Evolutionary conservation across 2,888 invertebrate species (phyloP), one percentile per base, ranked within the genome.

Genomic region (Archips xylosteana): DNA sequence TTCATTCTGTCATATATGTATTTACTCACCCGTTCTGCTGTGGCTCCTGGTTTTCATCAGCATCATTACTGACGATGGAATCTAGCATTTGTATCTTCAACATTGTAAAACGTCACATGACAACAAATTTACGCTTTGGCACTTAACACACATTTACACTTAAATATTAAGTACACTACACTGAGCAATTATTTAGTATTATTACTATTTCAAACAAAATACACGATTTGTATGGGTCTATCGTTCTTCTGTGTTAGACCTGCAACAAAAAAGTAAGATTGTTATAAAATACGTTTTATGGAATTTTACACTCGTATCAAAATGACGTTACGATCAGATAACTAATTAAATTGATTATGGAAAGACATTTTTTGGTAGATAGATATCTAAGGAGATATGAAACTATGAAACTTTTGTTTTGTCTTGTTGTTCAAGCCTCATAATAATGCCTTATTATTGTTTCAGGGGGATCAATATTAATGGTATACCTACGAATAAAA

Each of bases 31-130:
- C 93, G 84, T 91, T 91, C 51, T 85, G 89, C 78, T 91, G 91
- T 82, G 88, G 92, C 80, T 90, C 90, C 78, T 85, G 90, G 75
- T 81, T 90, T 75, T 94, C 94, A 79, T 94, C 94, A 79, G 92
- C 87, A 66, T 96, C 96, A 88, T 96, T 96, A 87, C 95, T 96
- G 89, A 96, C 96, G 85, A 96, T 95, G 84, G 96, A 96, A 85
- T 96, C 96, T 93, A 96, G 92, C 96, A 96, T 96, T 89, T 96
- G 96, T 92, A 96, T 96, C 94, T 96, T 96, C 91, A 96, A 91
- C 96, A 96, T 96, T 83, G 81, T 94, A 80, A 83, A 82, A 75
- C 82, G 82, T 94, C 91, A 94, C 94, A 94, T 94, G 89, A 87
- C 94, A 92, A 79, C 85, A 75, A 78, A 68, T 76, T 78, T 67